phyloP scores from a whole-genome alignment of 2,113 vertebrate genomes.

The Anseranas semipalmata region DNA sequence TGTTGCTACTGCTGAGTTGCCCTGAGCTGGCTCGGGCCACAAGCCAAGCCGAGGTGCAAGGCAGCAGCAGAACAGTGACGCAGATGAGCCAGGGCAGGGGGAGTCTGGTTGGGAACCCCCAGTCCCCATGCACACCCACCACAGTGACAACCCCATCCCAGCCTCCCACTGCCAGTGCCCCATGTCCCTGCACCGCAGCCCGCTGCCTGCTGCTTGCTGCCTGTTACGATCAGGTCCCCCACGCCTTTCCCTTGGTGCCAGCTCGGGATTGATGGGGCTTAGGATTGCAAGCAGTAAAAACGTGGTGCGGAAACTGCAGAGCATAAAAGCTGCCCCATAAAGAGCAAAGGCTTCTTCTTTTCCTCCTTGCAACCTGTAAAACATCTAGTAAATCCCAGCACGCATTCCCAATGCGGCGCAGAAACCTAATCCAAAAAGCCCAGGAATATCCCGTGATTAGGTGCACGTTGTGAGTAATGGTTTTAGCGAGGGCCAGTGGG shows the following conservation, averaged over 20 bases:
- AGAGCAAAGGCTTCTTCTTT: constrained; percentile 4
- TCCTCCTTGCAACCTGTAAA: background rate
- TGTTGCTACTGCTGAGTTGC: background rate
- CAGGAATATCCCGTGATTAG: background rate
- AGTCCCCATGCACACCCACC: too few relatives aligned
- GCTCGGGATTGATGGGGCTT: background rate
- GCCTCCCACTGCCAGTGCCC: background rate
- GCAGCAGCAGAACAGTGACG: background rate
- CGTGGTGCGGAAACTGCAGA: background rate
- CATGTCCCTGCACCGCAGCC: background rate
- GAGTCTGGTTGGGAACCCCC: background rate
- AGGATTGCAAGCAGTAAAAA: constrained; percentile 46
- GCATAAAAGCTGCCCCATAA: constrained; percentile 41
- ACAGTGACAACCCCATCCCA: background rate
- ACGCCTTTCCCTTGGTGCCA: background rate
- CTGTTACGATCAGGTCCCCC: background rate
- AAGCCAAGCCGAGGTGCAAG: background rate
- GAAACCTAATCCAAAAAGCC: constrained; percentile 27
- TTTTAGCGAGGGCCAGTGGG: background rate
- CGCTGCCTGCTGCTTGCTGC: background rate
- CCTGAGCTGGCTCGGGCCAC: background rate
- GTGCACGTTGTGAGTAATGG: background rate
- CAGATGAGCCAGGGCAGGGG: accelerated
- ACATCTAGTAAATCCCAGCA: constrained; percentile 4
- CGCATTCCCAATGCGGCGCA: background rate